These are phyloP conservation scores for Regulus satrapa DNA, from an alignment of 2,113 vertebrate genomes.

Conservation along the genomic window DNA sequence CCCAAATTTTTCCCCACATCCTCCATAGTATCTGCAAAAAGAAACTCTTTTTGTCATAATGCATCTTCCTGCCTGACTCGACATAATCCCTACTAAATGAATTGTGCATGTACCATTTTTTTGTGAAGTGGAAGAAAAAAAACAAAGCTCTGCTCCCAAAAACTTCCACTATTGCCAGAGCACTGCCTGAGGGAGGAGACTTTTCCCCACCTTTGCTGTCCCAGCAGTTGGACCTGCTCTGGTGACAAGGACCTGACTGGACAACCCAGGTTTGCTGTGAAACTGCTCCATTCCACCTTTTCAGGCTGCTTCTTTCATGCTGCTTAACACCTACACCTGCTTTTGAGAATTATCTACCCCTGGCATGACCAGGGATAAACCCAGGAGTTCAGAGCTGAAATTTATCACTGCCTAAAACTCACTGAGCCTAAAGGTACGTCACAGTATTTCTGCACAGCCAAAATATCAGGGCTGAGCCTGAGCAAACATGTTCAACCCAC, in stretches of 20 bases:
- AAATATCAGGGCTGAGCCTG: not conserved
- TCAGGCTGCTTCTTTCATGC: not conserved
- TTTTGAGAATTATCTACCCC: not conserved
- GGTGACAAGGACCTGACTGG: not conserved
- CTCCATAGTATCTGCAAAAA: not conserved
- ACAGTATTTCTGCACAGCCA: not conserved
- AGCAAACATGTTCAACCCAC: not conserved
- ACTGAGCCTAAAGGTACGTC: not conserved
- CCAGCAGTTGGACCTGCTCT: not conserved
- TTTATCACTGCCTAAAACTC: not conserved
- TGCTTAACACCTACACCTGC: not conserved
- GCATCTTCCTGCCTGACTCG: not conserved
- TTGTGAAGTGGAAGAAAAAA: not conserved
- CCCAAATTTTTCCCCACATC: accelerated
- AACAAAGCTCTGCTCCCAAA: not conserved
- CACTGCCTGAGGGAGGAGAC: not conserved
- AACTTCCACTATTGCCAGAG: not conserved
- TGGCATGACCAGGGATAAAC: not conserved
- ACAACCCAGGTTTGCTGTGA: not conserved
- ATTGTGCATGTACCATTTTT: not conserved
- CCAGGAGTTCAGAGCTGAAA: not conserved
- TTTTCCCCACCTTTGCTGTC: not conserved
- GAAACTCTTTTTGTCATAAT: not conserved
- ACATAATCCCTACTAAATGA: not conserved
- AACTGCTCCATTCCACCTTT: not conserved